Conservation (phyloP, 2,888 invertebrate species). For the Idaea dimidiata region DNA sequence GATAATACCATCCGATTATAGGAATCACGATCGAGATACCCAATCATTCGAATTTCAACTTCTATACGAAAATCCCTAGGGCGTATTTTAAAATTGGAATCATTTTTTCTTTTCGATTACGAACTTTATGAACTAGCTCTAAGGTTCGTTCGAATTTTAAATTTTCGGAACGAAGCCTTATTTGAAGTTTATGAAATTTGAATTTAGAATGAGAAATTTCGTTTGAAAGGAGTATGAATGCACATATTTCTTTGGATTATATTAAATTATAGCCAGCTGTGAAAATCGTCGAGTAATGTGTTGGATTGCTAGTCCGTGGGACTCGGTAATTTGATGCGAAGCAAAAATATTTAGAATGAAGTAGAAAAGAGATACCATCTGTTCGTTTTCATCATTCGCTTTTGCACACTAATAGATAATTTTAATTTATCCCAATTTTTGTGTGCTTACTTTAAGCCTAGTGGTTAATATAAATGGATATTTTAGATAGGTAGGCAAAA, state of each 20-base stretch:
- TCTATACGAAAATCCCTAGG: slow-evolving; percentile 26
- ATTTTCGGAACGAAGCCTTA: not conserved
- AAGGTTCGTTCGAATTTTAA: slow-evolving; percentile 14
- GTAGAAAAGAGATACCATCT: not conserved
- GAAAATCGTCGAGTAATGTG: slow-evolving; percentile 79
- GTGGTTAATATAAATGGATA: too few species aligned
- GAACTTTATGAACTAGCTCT: slow-evolving; percentile 13
- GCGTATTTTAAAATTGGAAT: slow-evolving; percentile 18
- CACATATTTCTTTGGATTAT: slow-evolving; percentile 80
- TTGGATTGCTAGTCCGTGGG: slow-evolving; percentile 74
- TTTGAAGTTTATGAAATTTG: slow-evolving; percentile 26
- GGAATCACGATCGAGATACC: slow-evolving; percentile 68
- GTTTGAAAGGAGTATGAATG: slow-evolving; percentile 51
- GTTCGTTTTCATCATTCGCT: too few species aligned
- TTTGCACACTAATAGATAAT: too few species aligned
- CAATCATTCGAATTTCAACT: slow-evolving; percentile 27
- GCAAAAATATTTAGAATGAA: not conserved
- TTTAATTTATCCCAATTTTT: too few species aligned
- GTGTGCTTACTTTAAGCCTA: too few species aligned
- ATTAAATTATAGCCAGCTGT: slow-evolving; percentile 80
- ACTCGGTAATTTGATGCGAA: slow-evolving; percentile 43
- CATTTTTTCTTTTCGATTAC: slow-evolving; percentile 9
- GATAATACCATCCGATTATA: slow-evolving; percentile 75
- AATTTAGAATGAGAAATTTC: slow-evolving; percentile 35
- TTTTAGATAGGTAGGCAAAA: too few species aligned